phyloP scores from a whole-genome alignment of 2,797 vertebrate species.

The Gymnocypris eckloni region DNA sequence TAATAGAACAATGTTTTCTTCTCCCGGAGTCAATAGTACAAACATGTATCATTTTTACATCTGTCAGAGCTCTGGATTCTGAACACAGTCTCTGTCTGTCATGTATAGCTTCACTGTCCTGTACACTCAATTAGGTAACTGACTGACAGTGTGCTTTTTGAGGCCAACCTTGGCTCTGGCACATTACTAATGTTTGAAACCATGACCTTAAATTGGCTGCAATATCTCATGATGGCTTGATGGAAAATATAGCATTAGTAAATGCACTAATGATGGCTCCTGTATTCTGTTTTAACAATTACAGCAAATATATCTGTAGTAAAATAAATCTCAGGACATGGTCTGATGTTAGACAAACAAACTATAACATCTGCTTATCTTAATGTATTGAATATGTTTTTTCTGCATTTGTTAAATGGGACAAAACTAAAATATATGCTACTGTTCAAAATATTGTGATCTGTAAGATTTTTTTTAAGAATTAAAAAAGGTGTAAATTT shows the following conservation, averaged over 20 bases:
- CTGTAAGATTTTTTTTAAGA: too few relatives aligned
- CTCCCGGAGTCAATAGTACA: constrained; percentile 47
- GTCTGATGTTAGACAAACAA: neutral
- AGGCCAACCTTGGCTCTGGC: neutral
- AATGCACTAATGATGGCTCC: neutral
- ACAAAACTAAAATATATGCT: neutral
- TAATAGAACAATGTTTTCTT: constrained; percentile 21
- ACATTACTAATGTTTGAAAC: neutral
- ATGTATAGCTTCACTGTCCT: neutral
- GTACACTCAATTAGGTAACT: neutral
- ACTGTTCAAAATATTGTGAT: neutral
- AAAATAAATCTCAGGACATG: neutral
- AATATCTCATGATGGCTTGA: neutral
- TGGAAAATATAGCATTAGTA: neutral
- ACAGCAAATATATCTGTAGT: neutral
- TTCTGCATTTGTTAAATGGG: neutral
- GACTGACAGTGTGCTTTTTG: neutral
- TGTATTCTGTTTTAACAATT: neutral
- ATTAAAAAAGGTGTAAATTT: too few relatives aligned
- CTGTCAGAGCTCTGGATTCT: constrained; percentile 40
- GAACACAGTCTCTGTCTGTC: constrained; percentile 16
- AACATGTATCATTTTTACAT: constrained; percentile 21
- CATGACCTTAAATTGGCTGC: neutral
- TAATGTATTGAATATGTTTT: neutral
- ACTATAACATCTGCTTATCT: neutral